These are phyloP conservation scores for Trachelipus rathkii DNA, from an alignment of 1,140 invertebrate species.

Conservation along the genomic window DNA sequence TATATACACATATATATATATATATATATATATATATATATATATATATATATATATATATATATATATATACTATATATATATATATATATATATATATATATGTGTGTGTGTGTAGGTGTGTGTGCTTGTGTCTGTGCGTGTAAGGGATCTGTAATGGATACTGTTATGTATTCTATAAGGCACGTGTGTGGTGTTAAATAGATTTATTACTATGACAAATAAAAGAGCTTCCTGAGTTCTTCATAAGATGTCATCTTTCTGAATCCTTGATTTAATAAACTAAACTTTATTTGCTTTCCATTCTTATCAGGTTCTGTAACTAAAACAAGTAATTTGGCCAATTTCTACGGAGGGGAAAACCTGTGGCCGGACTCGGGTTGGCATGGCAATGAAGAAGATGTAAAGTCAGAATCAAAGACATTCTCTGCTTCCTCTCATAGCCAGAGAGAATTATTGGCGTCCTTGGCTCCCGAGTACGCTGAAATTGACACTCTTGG, in stretches of 20 bases:
- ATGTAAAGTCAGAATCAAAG: not conserved
- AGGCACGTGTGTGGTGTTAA: too few species aligned
- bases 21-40: too few species aligned
- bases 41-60: slow-evolving; percentile 12
- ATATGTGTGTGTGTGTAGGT: not conserved
- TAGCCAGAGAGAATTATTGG: slow-evolving; percentile 30
- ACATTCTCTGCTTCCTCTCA: not conserved
- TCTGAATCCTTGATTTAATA: not conserved
- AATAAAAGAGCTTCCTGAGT: too few species aligned
- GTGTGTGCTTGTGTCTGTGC: too few species aligned
- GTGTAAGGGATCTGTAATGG: too few species aligned
- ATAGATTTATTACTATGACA: too few species aligned
- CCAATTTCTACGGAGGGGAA: slow-evolving; percentile 45
- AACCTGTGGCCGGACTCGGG: slow-evolving; percentile 42
- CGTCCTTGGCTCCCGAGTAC: slow-evolving; percentile 41
- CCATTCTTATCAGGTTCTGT: slow-evolving; percentile 33
- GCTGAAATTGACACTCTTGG: slow-evolving; percentile 44
- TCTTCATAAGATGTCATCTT: too few species aligned
- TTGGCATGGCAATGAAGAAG: slow-evolving; percentile 1
- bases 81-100: slow-evolving; percentile 18
- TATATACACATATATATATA: too few species aligned
- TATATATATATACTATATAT: slow-evolving; percentile 6
- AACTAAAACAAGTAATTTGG: slow-evolving; percentile 45
- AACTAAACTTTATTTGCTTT: not conserved
- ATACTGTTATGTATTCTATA: too few species aligned